Evolutionary conservation across 1,140 invertebrate genomes (phyloP).

Genomic region (Hermatobates lingyangjiaoensis): DNA sequence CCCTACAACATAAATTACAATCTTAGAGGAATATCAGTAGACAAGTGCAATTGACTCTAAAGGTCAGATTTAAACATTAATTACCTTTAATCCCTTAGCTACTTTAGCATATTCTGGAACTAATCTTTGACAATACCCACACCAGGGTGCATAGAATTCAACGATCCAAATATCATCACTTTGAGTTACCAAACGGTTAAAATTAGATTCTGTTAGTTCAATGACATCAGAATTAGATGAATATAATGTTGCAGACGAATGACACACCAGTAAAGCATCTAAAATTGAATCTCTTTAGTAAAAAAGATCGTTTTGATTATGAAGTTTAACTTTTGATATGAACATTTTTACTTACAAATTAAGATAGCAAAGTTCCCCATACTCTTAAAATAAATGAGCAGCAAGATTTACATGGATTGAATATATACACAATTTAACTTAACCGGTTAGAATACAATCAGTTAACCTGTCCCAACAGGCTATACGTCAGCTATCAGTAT

Average conservation of each 20-base stretch:
- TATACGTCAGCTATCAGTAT: no score
- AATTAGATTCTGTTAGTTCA: slow-evolving; percentile 22
- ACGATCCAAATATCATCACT: slow-evolving; percentile 36
- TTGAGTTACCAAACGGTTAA: slow-evolving; percentile 22
- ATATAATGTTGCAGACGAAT: slow-evolving; percentile 10
- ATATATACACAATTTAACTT: no score
- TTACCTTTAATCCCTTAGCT: slow-evolving; percentile 67
- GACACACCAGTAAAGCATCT: background rate
- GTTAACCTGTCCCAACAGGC: no score
- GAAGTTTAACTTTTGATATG: no score
- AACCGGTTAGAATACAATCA: no score
- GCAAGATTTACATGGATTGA: no score
- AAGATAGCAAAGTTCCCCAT: no score
- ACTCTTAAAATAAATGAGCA: no score
- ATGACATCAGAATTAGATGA: slow-evolving; percentile 25
- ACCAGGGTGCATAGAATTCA: slow-evolving; percentile 60
- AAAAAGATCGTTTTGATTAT: no score
- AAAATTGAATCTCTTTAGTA: no score
- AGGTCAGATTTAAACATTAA: background rate
- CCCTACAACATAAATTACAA: slow-evolving; percentile 36
- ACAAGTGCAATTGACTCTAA: no score
- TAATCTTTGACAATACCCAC: slow-evolving; percentile 47
- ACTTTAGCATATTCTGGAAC: slow-evolving; percentile 64
- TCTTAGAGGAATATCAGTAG: background rate
- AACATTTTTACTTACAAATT: no score